Conservation (phyloP, 2,797 vertebrate species). For the Rousettus madagascariensis region DNA sequence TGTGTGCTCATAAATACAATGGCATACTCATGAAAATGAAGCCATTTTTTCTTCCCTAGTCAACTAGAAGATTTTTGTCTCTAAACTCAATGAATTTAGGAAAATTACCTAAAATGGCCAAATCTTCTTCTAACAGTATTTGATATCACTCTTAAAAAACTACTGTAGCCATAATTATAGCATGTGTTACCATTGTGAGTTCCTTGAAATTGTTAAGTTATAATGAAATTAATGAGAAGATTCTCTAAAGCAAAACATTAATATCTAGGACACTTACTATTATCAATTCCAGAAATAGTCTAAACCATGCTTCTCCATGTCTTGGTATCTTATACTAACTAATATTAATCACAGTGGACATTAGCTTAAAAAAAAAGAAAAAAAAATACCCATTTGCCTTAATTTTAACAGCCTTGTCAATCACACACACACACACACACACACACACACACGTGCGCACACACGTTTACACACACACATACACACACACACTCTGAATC, state of each 20-base stretch:
- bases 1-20: fast-evolving
- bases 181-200: background rate
- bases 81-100: background rate
- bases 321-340: background rate
- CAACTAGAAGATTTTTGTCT: background rate
- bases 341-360: background rate
- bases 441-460: too few species aligned
- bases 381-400: background rate
- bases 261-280: background rate
- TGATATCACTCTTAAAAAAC: background rate
- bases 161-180: background rate
- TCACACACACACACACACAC: background rate
- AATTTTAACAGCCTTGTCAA: background rate
- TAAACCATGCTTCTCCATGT: background rate
- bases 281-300: background rate
- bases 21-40: background rate
- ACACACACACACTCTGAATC: background rate
- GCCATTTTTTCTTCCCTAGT: background rate
- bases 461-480: background rate
- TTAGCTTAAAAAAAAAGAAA: background rate
- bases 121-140: background rate
- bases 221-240: background rate
- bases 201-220: background rate
- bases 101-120: background rate
- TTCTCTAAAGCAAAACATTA: background rate